phyloP scores from a whole-genome alignment of 2,888 invertebrate genomes.

The Spodoptera exigua region DNA sequence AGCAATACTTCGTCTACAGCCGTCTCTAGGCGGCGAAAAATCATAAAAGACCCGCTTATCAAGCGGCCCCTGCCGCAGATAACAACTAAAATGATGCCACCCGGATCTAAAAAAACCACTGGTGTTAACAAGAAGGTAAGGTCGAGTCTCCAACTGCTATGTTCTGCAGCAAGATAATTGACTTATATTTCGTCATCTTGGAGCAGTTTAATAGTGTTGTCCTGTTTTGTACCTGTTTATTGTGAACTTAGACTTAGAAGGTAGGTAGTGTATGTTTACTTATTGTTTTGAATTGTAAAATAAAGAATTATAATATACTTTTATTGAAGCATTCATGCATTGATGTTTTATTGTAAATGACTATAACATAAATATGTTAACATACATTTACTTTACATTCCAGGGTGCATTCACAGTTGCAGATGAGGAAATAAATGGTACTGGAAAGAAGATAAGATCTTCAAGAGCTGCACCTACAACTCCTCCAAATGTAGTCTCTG shows the following conservation, averaged over 20 bases:
- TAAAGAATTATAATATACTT: too few species aligned
- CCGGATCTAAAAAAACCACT: slow-evolving; percentile 79
- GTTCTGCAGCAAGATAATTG: too few species aligned
- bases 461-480: slow-evolving; percentile 44
- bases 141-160: neutral
- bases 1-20: slow-evolving; percentile 83
- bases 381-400: slow-evolving; percentile 31
- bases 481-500: slow-evolving; percentile 30
- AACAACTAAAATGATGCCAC: slow-evolving; percentile 83
- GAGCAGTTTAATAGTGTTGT: too few species aligned
- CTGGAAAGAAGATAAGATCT: slow-evolving; percentile 72
- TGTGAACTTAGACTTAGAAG: too few species aligned
- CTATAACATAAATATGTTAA: too few species aligned
- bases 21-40: slow-evolving; percentile 86
- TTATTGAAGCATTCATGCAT: too few species aligned
- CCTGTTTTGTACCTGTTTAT: too few species aligned
- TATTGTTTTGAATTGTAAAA: too few species aligned
- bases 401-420: slow-evolving; percentile 68
- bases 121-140: slow-evolving; percentile 80
- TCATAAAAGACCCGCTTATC: slow-evolving; percentile 85
- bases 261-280: too few species aligned
- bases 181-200: too few species aligned
- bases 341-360: too few species aligned
- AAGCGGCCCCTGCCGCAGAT: slow-evolving; percentile 84
- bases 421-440: slow-evolving; percentile 79